Conservation (phyloP, 2,113 vertebrate genomes). For the Choloepus hoffmanni region DNA sequence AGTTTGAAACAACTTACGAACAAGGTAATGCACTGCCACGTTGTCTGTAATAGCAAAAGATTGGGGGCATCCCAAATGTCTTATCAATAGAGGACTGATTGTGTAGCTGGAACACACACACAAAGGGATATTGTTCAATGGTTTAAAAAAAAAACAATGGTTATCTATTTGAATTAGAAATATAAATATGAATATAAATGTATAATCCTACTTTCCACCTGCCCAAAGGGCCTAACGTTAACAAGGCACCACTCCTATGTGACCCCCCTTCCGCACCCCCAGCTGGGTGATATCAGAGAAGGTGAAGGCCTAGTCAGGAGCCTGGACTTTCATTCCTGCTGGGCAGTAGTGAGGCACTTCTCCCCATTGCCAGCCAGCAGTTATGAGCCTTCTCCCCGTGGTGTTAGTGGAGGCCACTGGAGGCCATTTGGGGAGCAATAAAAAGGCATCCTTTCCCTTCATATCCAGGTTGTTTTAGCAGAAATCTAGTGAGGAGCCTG, state of each 20-base stretch:
- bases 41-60: background rate
- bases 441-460: background rate
- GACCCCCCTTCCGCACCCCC: too few relatives aligned
- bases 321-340: background rate
- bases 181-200: too few relatives aligned
- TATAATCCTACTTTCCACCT: too few relatives aligned
- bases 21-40: conserved; percentile 17
- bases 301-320: background rate
- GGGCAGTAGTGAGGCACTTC: background rate
- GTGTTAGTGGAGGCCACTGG: background rate
- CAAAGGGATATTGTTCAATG: too few relatives aligned
- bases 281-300: background rate
- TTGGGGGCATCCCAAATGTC: too few relatives aligned
- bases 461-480: background rate
- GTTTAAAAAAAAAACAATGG: too few relatives aligned
- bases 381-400: background rate
- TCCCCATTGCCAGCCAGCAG: too few relatives aligned
- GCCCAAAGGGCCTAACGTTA: background rate
- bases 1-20: background rate
- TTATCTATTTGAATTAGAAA: too few relatives aligned
- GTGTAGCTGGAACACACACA: too few relatives aligned
- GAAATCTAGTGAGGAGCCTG: background rate
- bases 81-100: too few relatives aligned
- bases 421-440: background rate
- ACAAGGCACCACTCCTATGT: background rate